A percentile compares a stretch with the other conserved stretches of the same genome.
Conservation (phyloP, 2,888 invertebrate species). For the Plagodis dolabraria region DNA sequence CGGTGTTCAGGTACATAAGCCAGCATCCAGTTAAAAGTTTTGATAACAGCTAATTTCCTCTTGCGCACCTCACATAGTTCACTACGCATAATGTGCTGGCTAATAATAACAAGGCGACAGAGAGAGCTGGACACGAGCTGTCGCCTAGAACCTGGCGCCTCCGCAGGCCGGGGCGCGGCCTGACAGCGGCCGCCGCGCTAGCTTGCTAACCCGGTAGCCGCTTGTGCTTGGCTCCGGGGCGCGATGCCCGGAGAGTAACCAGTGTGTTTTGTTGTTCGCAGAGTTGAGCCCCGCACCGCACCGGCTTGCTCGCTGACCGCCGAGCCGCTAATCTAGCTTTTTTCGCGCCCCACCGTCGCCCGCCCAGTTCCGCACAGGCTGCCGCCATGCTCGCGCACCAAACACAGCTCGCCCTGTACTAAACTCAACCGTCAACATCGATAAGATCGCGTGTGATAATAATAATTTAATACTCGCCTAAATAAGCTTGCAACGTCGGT, state of each 20-base stretch:
- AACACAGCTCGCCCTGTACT: constrained; percentile 83
- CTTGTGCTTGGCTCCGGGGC: constrained; percentile 83
- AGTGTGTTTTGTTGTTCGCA: constrained; percentile 85
- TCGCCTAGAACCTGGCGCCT: constrained; percentile 58
- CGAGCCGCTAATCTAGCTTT: constrained; percentile 84
- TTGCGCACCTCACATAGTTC: constrained; percentile 56
- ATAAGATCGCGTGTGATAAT: constrained; percentile 83
- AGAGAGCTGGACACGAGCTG: constrained; percentile 45
- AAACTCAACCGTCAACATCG: constrained; percentile 82
- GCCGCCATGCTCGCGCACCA: constrained; percentile 81
- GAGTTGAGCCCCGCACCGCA: constrained; percentile 84
- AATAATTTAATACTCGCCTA: constrained; percentile 79
- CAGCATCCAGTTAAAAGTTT: constrained; percentile 48
- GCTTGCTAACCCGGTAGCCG: constrained; percentile 84
- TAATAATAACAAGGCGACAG: constrained; percentile 57
- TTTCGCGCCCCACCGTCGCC: constrained; percentile 81
- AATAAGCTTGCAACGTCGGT: constrained; percentile 84
- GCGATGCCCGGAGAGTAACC: constrained; percentile 79
- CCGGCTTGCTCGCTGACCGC: constrained; percentile 84
- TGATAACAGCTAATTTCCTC: constrained; percentile 56
- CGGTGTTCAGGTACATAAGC: constrained; percentile 55
- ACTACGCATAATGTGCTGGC: constrained; percentile 56
- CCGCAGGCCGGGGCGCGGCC: constrained; percentile 50
- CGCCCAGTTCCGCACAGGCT: constrained; percentile 76
- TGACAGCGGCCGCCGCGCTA: constrained; percentile 64